These are phyloP conservation scores for Medauroidea extradentata DNA, from an alignment of 1,140 invertebrate species.

Conservation along the genomic window DNA sequence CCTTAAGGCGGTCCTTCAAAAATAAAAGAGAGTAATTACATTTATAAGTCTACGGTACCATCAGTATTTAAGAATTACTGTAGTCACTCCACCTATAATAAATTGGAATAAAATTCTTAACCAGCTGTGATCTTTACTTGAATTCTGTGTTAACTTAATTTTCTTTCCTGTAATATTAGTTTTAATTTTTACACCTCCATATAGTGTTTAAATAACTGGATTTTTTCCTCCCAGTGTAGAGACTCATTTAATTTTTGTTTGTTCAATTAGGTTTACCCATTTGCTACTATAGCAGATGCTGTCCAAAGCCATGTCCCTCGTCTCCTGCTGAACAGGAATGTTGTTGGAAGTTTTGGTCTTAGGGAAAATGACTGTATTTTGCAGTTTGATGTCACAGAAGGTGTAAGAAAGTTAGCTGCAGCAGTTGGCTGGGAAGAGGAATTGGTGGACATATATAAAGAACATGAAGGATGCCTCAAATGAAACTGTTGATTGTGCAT, in stretches of 20 bases:
- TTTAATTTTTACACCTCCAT: too few species aligned
- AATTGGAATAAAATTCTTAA: too few species aligned
- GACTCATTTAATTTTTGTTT: constrained; percentile 2
- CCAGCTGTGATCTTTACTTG: too few species aligned
- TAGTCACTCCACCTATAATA: too few species aligned
- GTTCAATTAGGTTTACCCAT: constrained; percentile 10
- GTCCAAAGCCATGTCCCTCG: constrained; percentile 6
- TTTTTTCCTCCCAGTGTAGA: too few species aligned
- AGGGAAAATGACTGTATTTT: constrained; percentile 11
- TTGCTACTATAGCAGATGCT: constrained; percentile 11
- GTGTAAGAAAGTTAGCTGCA: background rate
- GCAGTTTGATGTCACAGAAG: constrained; percentile 6
- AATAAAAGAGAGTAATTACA: too few species aligned
- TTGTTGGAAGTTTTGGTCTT: constrained; percentile 8
- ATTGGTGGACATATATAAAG: background rate
- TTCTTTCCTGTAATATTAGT: too few species aligned
- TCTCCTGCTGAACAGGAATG: constrained; percentile 6
- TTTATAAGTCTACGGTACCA: too few species aligned
- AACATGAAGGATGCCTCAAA: background rate
- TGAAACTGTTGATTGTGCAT: background rate
- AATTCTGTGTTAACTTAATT: too few species aligned
- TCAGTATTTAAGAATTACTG: too few species aligned
- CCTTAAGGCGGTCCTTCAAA: too few species aligned
- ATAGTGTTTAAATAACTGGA: too few species aligned
- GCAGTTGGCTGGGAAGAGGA: constrained; percentile 7